Evolutionary conservation across 2,888 invertebrate species (phyloP), one percentile per base, ranked within the genome.

Genomic region (Nudaria mundana): DNA sequence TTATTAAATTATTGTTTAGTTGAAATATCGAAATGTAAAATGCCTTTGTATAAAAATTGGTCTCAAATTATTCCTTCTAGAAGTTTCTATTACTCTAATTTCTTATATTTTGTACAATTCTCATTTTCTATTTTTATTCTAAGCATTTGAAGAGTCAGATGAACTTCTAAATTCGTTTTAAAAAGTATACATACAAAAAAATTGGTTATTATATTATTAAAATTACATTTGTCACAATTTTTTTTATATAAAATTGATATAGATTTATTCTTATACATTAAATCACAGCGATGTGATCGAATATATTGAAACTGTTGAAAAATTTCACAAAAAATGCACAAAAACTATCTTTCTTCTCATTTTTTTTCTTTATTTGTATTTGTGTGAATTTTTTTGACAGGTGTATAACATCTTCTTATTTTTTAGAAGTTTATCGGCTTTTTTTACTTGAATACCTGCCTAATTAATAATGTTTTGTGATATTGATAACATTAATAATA

Each of bases 361-460:
- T 5, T 6, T 30, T 22, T 13, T 3, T 8, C 30, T 8, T n/a
- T 7, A 6, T 24, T 25, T 20, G 30, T 16, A 34, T 37, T 42
- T 47, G 44, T 41, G 15, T 36, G 40, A 41, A 31, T 40, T 49
- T 49, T 51, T 44, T 33, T 41, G 45, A 48, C 50, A 35, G 13
- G 18, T 18, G 5, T 18, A 18, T 5, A 4, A 18, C 20, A 7
- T 15, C 43, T 62, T 60, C 56, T 56, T 62, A 62, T 69, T 73
- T 81, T 85, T 84, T 82, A 78, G 79, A 81, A 76, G 68, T 80
- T 75, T 71, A 80, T 77, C 72, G 68, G 76, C 66, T 68, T 81
- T 81, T n/a, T 85, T 84, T 84, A 80, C 66, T 81, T 81, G 84
- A 84, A 83, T 85, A 81, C 70, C 76, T 81, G 66, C 69, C 74